Evolutionary conservation across 2,113 vertebrate genomes (phyloP), one percentile per base, ranked within the genome.

Genomic region (Nerophis ophidion): DNA sequence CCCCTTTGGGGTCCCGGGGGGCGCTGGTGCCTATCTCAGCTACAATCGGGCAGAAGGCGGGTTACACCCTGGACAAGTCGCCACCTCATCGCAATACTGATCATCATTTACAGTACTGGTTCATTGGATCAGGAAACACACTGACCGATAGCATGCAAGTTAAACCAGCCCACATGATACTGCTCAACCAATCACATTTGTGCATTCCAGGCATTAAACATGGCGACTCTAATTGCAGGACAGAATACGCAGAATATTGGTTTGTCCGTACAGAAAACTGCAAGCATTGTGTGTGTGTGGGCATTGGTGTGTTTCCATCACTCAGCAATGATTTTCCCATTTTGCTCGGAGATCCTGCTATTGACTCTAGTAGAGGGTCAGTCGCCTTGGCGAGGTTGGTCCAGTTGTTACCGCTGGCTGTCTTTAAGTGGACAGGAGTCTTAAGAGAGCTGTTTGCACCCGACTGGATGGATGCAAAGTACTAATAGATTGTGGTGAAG

Each of bases 381-480:
- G 70, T 72, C 84, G 76, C 80, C 84, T 80, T 83, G 77, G 74
- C n/a, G 17, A 65, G 44, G 52, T 44, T 1, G 58, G 70, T 63
- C 48, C 42, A 69, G 72, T 70, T 82, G 55, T 79, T 84, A 58
- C 74, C 42, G 45, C 77, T 69, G 78, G 79, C 74, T 83, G 80
- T 63, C 26, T 83, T 71, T 26, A 34, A 72, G 76, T 56, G 75
- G 74, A 79, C 72, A 51, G 64, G 72, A 76, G 83, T 82, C 85
- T 81, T 79, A 84, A 84, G 80, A 84, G 76, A 70, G 77, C 65
- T 46, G 77, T 76, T 82, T 70, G 77, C 81, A 70, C 75, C 60
- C 77, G 69, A 26, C 26, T 26, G 9, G 68, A 73, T 81, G 77
- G 70, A 82, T 33, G 49, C 4, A 68, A 58, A 74, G 66, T 26